phyloP scores from a whole-genome alignment of 2,888 invertebrate species.

The Rhodophaea formosa region DNA sequence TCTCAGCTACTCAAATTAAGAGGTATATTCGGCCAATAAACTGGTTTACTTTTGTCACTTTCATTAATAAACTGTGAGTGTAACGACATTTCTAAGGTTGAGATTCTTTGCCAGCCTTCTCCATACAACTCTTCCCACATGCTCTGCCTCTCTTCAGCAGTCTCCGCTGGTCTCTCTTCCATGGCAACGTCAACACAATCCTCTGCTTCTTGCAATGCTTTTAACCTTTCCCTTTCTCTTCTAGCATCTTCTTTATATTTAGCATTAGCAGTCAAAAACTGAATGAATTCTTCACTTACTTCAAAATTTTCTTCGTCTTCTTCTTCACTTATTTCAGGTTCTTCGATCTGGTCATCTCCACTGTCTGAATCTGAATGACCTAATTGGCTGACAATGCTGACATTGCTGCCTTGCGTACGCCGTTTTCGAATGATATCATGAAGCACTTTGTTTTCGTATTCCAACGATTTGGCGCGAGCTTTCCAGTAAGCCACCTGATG shows the following conservation, averaged over 20 bases:
- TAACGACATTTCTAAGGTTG: slow-evolving; percentile 87
- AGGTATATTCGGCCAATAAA: slow-evolving; percentile 88
- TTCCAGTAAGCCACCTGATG: slow-evolving; percentile 84
- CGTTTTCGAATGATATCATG: slow-evolving; percentile 69
- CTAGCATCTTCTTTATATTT: slow-evolving; percentile 72
- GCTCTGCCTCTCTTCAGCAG: slow-evolving; percentile 46
- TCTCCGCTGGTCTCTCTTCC: slow-evolving; percentile 41
- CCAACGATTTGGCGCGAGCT: slow-evolving; percentile 77
- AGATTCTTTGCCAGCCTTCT: slow-evolving; percentile 82
- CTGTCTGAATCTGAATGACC: slow-evolving; percentile 24
- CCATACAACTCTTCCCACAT: slow-evolving; percentile 83
- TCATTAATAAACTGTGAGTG: slow-evolving; percentile 84
- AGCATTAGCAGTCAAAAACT: slow-evolving; percentile 82
- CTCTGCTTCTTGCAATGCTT: slow-evolving; percentile 36
- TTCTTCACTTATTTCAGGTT: slow-evolving; percentile 40
- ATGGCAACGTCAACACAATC: slow-evolving; percentile 32
- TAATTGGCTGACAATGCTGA: slow-evolving; percentile 26
- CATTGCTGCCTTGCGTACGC: slow-evolving; percentile 29
- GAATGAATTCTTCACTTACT: slow-evolving; percentile 83
- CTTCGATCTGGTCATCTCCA: slow-evolving; percentile 37
- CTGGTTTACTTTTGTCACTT: slow-evolving; percentile 81
- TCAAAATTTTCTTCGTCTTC: slow-evolving; percentile 59
- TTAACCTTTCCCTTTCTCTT: slow-evolving; percentile 49
- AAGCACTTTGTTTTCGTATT: slow-evolving; percentile 80
- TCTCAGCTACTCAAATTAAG: slow-evolving; percentile 67